These are phyloP conservation scores for Sphenodon punctatus DNA, from an alignment of 2,797 vertebrate genomes.

Conservation along the genomic window DNA sequence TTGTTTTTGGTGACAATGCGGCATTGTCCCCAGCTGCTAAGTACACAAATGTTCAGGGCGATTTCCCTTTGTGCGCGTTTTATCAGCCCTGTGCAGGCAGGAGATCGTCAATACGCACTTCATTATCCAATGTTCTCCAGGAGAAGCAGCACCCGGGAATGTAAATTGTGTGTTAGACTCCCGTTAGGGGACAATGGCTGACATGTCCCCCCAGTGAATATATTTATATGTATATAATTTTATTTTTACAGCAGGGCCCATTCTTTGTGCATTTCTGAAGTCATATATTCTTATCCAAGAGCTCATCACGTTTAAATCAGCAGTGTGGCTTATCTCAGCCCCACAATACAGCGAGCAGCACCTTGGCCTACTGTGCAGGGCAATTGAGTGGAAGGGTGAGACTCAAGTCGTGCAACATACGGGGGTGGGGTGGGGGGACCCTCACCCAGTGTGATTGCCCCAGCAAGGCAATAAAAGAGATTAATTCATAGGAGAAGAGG, in stretches of 20 bases:
- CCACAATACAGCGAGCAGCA: background rate
- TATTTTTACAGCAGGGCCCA: conserved; percentile 7
- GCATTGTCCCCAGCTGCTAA: background rate
- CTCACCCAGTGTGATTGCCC: too few species aligned
- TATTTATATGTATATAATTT: background rate
- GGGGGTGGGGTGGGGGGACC: too few species aligned
- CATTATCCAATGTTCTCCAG: background rate
- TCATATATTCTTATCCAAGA: conserved; percentile 17
- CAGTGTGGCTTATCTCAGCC: conserved; percentile 19
- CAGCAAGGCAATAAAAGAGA: too few species aligned
- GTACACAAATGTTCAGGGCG: background rate
- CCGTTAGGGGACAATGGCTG: background rate
- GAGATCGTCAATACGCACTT: background rate
- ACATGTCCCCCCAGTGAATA: background rate
- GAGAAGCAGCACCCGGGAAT: background rate
- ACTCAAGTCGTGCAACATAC: background rate
- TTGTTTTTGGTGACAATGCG: background rate
- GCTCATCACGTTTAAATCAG: conserved; percentile 36
- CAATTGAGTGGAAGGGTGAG: background rate
- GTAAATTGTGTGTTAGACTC: background rate
- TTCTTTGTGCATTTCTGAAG: background rate
- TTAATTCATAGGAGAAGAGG: too few species aligned
- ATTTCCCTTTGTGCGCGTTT: too few species aligned
- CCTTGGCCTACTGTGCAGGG: background rate
- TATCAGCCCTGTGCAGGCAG: conserved; percentile 9